phyloP scores from a whole-genome alignment of 2,888 invertebrate species.

The Rhagonycha fulva region DNA sequence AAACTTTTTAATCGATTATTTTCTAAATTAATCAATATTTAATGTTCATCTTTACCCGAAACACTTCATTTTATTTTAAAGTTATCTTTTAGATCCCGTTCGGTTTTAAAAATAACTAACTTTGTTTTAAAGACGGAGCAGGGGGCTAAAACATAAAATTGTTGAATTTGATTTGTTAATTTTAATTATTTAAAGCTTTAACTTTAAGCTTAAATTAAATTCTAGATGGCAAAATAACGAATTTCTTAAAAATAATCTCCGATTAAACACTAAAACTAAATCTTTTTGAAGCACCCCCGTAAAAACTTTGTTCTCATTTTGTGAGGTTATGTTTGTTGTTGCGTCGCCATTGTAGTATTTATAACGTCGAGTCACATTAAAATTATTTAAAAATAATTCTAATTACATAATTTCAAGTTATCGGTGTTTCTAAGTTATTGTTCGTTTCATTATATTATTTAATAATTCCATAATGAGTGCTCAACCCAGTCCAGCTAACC shows the following conservation, averaged over 20 bases:
- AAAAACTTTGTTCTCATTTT: neutral
- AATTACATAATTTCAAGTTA: neutral
- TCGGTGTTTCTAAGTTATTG: neutral
- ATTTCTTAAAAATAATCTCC: neutral
- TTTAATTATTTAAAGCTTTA: no score
- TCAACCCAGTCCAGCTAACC: slow-evolving; percentile 77
- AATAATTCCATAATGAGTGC: slow-evolving; percentile 64
- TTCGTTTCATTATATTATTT: neutral
- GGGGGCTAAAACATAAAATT: no score
- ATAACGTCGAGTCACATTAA: neutral
- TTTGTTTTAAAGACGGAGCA: no score
- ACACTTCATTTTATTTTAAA: no score
- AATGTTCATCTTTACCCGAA: no score
- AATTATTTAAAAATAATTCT: neutral
- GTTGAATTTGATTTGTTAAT: no score
- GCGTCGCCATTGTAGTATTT: neutral
- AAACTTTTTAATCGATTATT: no score
- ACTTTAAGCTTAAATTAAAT: no score
- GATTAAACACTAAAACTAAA: neutral
- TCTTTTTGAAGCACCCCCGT: neutral
- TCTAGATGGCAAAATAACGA: no score
- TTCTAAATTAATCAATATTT: no score
- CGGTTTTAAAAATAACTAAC: no score
- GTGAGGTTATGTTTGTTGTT: neutral
- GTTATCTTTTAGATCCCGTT: no score